Evolutionary conservation across 2,797 vertebrate genomes (phyloP).

Genomic region (Pseudomugil gertrudae): DNA sequence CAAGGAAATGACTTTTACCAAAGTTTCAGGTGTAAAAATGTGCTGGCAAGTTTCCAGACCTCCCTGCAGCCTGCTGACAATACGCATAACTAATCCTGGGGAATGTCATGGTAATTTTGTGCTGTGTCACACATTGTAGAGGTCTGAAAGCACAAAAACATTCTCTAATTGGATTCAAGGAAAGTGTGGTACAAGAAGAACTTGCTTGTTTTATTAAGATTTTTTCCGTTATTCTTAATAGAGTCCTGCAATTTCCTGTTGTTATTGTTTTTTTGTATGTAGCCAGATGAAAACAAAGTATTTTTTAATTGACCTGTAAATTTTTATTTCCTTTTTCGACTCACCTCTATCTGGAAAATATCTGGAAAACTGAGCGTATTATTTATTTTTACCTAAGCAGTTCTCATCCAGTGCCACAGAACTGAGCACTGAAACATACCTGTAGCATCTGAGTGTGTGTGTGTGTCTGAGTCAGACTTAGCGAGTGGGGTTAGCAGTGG

Average conservation of each 20-base stretch:
- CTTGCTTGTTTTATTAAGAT: not conserved
- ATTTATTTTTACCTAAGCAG: not conserved
- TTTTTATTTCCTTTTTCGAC: not conserved
- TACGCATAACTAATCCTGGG: constrained; percentile 69
- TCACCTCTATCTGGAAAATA: no score
- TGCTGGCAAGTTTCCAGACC: constrained; percentile 66
- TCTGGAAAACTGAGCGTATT: constrained; percentile 1
- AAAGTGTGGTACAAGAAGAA: not conserved
- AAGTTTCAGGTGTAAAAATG: constrained; percentile 70
- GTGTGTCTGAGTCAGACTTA: constrained; percentile 40
- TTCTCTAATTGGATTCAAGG: constrained; percentile 14
- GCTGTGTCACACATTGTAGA: constrained; percentile 36
- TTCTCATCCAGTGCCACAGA: constrained; percentile 18
- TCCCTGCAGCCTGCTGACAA: constrained; percentile 70
- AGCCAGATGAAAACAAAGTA: not conserved
- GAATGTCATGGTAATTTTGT: constrained; percentile 59
- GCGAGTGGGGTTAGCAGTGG: constrained; percentile 64
- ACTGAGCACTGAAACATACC: constrained; percentile 39
- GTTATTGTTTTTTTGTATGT: not conserved
- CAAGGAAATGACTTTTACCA: constrained; percentile 63
- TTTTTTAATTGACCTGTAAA: not conserved
- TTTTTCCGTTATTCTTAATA: not conserved
- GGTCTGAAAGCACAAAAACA: constrained; percentile 28
- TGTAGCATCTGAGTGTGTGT: constrained; percentile 48
- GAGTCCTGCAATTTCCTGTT: not conserved